phyloP scores from a whole-genome alignment of 2,797 vertebrate genomes.

The Sebastes dallii region DNA sequence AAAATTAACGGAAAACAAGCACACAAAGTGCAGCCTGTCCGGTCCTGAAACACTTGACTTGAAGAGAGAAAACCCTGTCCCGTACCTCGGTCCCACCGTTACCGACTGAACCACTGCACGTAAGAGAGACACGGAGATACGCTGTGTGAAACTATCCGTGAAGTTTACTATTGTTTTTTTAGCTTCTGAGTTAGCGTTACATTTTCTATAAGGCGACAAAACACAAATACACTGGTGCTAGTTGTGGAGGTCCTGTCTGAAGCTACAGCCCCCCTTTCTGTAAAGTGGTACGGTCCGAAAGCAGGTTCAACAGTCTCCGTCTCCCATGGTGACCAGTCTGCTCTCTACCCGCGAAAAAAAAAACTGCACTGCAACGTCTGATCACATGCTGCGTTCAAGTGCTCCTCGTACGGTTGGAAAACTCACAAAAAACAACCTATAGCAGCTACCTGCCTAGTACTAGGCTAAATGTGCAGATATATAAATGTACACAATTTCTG shows the following conservation, averaged over 20 bases:
- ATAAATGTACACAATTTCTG: too few relatives aligned
- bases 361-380: constrained; percentile 59
- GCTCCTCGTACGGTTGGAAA: not conserved
- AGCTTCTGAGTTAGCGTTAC: fast-evolving
- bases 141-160: not conserved
- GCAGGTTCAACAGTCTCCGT: constrained; percentile 84
- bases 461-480: too few relatives aligned
- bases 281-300: constrained; percentile 78
- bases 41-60: constrained; percentile 70
- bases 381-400: constrained; percentile 53
- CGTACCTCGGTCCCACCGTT: constrained; percentile 81
- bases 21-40: constrained; percentile 19
- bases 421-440: too few relatives aligned
- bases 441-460: not conserved
- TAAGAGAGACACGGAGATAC: not conserved
- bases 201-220: not conserved
- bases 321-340: constrained; percentile 69
- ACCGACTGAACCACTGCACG: constrained; percentile 83
- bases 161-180: not conserved
- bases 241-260: not conserved
- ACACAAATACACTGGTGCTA: not conserved
- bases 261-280: not conserved
- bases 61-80: constrained; percentile 56
- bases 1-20: not conserved
- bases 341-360: constrained; percentile 59